Conservation (phyloP, 2,113 vertebrate species). For the Cynopterus brachyotis region DNA sequence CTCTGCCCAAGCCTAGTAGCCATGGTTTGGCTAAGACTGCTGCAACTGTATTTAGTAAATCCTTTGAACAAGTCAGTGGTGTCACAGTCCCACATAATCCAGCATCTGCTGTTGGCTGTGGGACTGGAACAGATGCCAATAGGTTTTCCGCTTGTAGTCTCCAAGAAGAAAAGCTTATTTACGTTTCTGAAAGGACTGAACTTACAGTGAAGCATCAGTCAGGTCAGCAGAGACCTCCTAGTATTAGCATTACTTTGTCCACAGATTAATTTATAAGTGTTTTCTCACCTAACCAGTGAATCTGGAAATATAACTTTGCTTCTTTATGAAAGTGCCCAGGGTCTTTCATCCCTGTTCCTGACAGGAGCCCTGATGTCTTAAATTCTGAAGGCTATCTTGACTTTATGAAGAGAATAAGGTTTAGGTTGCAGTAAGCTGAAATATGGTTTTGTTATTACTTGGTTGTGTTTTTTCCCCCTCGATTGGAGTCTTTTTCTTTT, state of each 20-base stretch:
- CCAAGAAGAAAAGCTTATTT: slow-evolving; percentile 92
- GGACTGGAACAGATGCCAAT: slow-evolving; percentile 87
- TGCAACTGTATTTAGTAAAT: slow-evolving; percentile 94
- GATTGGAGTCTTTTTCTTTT: background rate
- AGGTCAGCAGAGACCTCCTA: slow-evolving; percentile 92
- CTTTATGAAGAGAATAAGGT: slow-evolving; percentile 48
- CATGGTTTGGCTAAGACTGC: slow-evolving; percentile 94
- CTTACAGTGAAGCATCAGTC: slow-evolving; percentile 86
- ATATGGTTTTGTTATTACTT: slow-evolving; percentile 35
- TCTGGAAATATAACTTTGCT: slow-evolving; percentile 38
- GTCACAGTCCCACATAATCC: slow-evolving; percentile 84
- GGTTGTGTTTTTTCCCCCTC: background rate
- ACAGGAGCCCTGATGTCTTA: background rate
- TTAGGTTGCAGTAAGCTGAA: slow-evolving; percentile 38
- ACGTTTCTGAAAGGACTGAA: slow-evolving; percentile 86
- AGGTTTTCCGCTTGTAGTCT: slow-evolving; percentile 94
- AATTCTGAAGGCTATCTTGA: slow-evolving; percentile 41
- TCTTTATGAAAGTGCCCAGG: slow-evolving; percentile 14
- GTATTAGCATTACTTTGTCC: slow-evolving; percentile 94
- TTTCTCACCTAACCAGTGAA: slow-evolving; percentile 38
- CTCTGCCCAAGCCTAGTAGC: slow-evolving; percentile 93
- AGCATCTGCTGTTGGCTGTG: slow-evolving; percentile 60
- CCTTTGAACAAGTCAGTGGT: slow-evolving; percentile 92
- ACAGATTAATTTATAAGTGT: slow-evolving; percentile 84
- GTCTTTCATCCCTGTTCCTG: slow-evolving; percentile 39